phyloP scores from a whole-genome alignment of 1,140 invertebrate species.

The Drosophila kurseongensis region DNA sequence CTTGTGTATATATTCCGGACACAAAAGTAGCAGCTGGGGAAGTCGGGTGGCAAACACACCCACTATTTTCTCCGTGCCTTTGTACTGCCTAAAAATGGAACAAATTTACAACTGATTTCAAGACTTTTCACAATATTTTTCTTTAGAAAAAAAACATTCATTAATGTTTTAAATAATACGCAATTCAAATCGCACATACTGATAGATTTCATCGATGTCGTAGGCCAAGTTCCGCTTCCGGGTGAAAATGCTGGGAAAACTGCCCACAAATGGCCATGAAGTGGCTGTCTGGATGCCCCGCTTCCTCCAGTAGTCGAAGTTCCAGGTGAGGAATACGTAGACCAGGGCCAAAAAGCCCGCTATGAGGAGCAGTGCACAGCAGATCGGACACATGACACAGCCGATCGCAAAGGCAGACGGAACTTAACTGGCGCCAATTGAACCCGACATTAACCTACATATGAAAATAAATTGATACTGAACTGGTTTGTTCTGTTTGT shows the following conservation, averaged over 20 bases:
- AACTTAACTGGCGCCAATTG: conserved; percentile 26
- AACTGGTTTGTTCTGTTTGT: not conserved
- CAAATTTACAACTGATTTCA: not conserved
- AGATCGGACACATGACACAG: conserved; percentile 38
- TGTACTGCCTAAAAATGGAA: conserved; percentile 37
- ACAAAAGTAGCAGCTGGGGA: conserved; percentile 83
- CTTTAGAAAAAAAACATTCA: too few relatives aligned
- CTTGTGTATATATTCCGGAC: conserved; percentile 85
- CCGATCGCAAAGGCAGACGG: not conserved
- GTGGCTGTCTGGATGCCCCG: conserved; percentile 64
- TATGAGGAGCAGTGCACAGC: conserved; percentile 1
- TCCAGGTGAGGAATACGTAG: conserved; percentile 75
- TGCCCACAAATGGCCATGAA: conserved; percentile 69
- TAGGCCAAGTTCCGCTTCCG: conserved; percentile 55
- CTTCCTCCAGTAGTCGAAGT: conserved; percentile 80
- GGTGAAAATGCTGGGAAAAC: conserved; percentile 59
- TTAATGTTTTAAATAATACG: too few relatives aligned
- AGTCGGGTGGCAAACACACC: conserved; percentile 54
- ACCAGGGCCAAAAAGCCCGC: conserved; percentile 35
- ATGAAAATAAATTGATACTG: not conserved
- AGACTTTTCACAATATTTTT: too few relatives aligned
- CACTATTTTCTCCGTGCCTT: conserved; percentile 49
- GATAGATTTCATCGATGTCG: conserved; percentile 59
- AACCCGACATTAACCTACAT: not conserved
- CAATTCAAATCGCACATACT: conserved; percentile 16